A percentile compares a stretch with the other conserved stretches of the same genome.
Conservation (phyloP, 2,113 vertebrate species). For the Macquaria ambigua region DNA sequence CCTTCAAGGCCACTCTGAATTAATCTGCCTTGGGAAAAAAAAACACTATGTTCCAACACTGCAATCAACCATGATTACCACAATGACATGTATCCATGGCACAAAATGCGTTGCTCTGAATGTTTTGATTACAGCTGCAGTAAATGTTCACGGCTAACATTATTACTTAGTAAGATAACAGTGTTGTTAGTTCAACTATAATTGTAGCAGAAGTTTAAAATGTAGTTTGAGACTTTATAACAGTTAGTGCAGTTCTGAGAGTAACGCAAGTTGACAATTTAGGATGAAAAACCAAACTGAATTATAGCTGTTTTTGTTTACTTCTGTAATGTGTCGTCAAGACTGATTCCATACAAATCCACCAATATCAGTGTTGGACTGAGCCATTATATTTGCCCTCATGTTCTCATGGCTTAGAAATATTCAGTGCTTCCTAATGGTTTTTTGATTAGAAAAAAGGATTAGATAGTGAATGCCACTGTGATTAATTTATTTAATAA, state of each 20-base stretch:
- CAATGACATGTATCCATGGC: not conserved
- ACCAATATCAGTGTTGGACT: not conserved
- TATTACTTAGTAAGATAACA: not conserved
- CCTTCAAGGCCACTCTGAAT: constrained; percentile 1
- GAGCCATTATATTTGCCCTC: not conserved
- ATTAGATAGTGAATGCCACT: not conserved
- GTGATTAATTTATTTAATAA: not conserved
- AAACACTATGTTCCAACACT: not conserved
- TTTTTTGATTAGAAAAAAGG: not conserved
- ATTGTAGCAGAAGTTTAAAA: not conserved
- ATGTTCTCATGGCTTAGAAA: not conserved
- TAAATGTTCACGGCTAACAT: not conserved
- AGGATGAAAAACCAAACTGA: not conserved
- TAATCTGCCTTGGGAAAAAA: not conserved
- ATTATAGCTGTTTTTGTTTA: not conserved
- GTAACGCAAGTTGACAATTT: not conserved
- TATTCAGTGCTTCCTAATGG: not conserved
- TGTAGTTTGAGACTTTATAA: not conserved
- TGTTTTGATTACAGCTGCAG: constrained; percentile 11
- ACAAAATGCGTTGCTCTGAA: not conserved
- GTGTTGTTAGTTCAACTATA: not conserved
- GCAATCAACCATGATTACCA: constrained; percentile 37
- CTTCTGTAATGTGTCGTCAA: not conserved
- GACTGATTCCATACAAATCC: not conserved
- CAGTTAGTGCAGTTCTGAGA: not conserved